Evolutionary conservation across 2,888 invertebrate species (phyloP).

Genomic region (Platycheirus albimanus): DNA sequence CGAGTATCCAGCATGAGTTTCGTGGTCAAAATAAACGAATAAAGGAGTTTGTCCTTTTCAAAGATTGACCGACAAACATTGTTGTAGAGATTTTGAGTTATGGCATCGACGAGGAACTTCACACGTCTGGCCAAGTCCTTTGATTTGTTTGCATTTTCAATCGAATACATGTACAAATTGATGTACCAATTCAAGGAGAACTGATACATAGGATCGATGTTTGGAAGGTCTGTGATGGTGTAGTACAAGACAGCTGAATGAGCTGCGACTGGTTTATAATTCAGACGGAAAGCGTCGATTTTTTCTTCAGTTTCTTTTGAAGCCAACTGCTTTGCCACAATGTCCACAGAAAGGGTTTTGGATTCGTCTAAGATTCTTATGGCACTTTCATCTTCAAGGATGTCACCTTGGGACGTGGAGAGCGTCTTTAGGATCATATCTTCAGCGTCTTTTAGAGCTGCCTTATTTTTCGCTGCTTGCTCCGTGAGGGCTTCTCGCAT

Average conservation of each 20-base stretch:
- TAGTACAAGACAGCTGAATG: conserved; percentile 94
- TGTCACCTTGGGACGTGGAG: conserved; percentile 92
- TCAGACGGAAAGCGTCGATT: conserved; percentile 91
- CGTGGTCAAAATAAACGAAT: conserved; percentile 89
- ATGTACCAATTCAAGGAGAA: conserved; percentile 97
- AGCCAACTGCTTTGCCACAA: conserved; percentile 91
- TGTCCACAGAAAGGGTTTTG: conserved; percentile 91
- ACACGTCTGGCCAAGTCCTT: conserved; percentile 90
- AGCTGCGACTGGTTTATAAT: conserved; percentile 93
- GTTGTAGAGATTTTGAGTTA: conserved; percentile 91
- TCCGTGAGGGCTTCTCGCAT: conserved; percentile 90
- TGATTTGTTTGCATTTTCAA: conserved; percentile 83
- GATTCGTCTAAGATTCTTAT: conserved; percentile 94
- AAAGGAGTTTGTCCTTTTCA: conserved; percentile 93
- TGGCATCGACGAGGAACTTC: conserved; percentile 89
- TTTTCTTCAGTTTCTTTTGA: conserved; percentile 92
- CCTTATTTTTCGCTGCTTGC: conserved; percentile 90
- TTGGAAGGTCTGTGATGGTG: conserved; percentile 92
- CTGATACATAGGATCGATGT: conserved; percentile 97
- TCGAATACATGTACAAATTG: conserved; percentile 84
- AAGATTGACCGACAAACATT: conserved; percentile 96
- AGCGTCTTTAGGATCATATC: conserved; percentile 94
- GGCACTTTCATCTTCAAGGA: conserved; percentile 95
- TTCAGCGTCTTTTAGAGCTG: conserved; percentile 92
- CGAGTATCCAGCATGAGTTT: conserved; percentile 87